Percentiles rank a stretch among this genome's conserved stretches.
Conservation (phyloP, 2,888 invertebrate species). For the Platerodrilus igneus region DNA sequence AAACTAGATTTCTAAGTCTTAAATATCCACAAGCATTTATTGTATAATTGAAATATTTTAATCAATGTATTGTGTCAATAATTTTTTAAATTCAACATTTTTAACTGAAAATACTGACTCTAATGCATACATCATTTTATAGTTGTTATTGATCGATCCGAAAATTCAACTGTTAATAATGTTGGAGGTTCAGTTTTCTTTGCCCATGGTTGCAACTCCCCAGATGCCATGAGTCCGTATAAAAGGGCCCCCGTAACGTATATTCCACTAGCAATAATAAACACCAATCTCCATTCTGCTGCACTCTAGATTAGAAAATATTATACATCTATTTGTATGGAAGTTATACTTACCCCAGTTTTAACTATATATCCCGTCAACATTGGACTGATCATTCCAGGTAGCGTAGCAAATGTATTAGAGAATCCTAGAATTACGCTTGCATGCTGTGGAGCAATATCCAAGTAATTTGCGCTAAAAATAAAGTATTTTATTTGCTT, state of each 20-base stretch:
- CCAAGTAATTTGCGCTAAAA: conserved; percentile 74
- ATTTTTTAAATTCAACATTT: no score
- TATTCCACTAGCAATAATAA: conserved; percentile 77
- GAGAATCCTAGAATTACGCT: conserved; percentile 87
- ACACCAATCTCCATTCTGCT: conserved; percentile 76
- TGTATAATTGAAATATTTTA: no score
- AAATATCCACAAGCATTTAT: no score
- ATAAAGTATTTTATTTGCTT: no score
- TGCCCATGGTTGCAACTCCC: conserved; percentile 80
- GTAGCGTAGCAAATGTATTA: conserved; percentile 85
- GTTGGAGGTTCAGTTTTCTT: conserved; percentile 45
- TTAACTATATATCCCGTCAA: conserved; percentile 74
- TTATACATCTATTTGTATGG: no score
- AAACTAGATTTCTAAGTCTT: no score
- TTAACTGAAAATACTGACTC: no score
- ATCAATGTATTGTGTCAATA: no score
- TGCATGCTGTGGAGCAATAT: conserved; percentile 87
- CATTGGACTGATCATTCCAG: conserved; percentile 83
- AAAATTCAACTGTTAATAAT: no score
- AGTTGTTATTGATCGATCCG: no score
- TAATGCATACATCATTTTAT: no score
- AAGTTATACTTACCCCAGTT: conserved; percentile 52
- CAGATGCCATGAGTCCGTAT: conserved; percentile 77
- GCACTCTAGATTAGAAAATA: conserved; percentile 28
- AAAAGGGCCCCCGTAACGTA: conserved; percentile 77